phyloP scores from a whole-genome alignment of 2,888 invertebrate genomes.

The Acheta domesticus region DNA sequence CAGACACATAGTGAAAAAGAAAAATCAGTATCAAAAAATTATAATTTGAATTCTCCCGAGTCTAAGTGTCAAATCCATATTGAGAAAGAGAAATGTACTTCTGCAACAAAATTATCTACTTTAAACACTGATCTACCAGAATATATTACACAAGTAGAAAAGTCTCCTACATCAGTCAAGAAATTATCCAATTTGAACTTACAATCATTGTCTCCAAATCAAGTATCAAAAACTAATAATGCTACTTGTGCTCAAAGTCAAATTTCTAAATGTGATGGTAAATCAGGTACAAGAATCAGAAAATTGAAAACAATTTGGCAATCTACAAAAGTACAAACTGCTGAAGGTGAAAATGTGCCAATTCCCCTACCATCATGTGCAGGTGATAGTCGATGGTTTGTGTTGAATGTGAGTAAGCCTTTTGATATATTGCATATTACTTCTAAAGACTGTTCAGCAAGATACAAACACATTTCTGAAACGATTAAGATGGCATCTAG shows the following conservation, averaged over 20 bases:
- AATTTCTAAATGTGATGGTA: too few relatives aligned
- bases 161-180: too few relatives aligned
- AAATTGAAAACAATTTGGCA: slow-evolving; percentile 34
- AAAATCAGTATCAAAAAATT: too few relatives aligned
- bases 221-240: not conserved
- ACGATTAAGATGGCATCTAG: slow-evolving; percentile 52
- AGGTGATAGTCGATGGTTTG: slow-evolving; percentile 53
- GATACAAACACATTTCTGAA: slow-evolving; percentile 52
- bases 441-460: slow-evolving; percentile 54
- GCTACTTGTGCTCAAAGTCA: not conserved
- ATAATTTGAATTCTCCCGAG: too few relatives aligned
- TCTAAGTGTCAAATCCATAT: too few relatives aligned
- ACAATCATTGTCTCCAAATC: not conserved
- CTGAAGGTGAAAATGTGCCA: slow-evolving; percentile 44
- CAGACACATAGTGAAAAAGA: too few relatives aligned
- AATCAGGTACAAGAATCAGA: slow-evolving; percentile 37
- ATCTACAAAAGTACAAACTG: not conserved
- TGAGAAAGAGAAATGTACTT: too few relatives aligned
- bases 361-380: slow-evolving; percentile 42
- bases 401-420: slow-evolving; percentile 55
- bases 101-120: too few relatives aligned
- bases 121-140: too few relatives aligned
- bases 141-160: too few relatives aligned
- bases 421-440: slow-evolving; percentile 55
- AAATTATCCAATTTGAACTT: too few relatives aligned